phyloP scores from a whole-genome alignment of 2,888 invertebrate species.

The Reticulitermes lucifugus region DNA sequence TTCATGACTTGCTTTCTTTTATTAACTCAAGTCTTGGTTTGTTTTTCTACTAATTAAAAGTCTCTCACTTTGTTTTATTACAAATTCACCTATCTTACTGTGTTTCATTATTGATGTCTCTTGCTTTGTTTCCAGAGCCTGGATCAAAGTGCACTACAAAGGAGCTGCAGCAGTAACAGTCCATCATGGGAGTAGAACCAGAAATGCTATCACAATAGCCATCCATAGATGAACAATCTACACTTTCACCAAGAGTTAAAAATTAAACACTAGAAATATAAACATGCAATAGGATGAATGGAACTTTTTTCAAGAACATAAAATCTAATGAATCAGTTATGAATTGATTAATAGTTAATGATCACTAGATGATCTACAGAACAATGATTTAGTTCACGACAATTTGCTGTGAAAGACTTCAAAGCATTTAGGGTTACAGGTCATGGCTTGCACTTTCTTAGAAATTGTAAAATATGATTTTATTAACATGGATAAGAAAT shows the following conservation, averaged over 20 bases:
- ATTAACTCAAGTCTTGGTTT: too few species aligned
- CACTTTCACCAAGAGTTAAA: not conserved
- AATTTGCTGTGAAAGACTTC: not conserved
- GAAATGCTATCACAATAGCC: not conserved
- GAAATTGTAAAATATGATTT: not conserved
- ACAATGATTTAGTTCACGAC: not conserved
- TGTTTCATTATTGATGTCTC: too few species aligned
- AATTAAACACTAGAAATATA: not conserved
- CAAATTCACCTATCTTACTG: too few species aligned
- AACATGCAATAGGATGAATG: not conserved
- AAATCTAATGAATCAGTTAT: not conserved
- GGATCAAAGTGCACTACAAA: not conserved
- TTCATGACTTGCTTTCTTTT: too few species aligned
- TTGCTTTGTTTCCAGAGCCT: slow-evolving; percentile 1
- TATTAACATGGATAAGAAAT: not conserved
- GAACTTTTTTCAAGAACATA: not conserved
- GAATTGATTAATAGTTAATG: not conserved
- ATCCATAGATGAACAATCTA: not conserved
- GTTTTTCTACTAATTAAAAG: too few species aligned
- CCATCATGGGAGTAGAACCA: not conserved
- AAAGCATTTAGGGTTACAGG: slow-evolving; percentile 1
- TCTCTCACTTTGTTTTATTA: too few species aligned
- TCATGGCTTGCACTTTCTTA: not conserved
- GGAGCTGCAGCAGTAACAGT: slow-evolving; percentile 19
- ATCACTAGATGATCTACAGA: not conserved